Percentiles rank a stretch among this genome's conserved stretches.
These are phyloP conservation scores for Hemicentrotus pulcherrimus DNA, from an alignment of 35 echinoderm and acorn worm genomes.

Conservation along the genomic window DNA sequence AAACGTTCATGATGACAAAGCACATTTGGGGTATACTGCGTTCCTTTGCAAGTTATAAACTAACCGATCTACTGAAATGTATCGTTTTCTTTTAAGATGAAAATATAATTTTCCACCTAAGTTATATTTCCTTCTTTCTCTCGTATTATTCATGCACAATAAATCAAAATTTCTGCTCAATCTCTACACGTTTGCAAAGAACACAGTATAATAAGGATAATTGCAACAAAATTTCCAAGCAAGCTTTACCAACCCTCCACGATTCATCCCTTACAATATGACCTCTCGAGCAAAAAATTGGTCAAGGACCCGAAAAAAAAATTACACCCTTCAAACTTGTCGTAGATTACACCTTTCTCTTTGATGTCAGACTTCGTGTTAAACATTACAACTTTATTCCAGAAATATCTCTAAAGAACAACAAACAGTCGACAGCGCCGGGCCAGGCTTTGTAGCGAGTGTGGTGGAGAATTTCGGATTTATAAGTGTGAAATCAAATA, in stretches of 20 bases:
- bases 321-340: conserved; percentile 10
- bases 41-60: too few species aligned
- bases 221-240: neutral
- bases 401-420: neutral
- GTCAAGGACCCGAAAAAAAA: neutral
- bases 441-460: neutral
- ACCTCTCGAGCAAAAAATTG: conserved; percentile 9
- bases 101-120: too few species aligned
- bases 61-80: too few species aligned
- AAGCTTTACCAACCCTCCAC: neutral
- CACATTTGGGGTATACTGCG: too few species aligned
- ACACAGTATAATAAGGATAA: neutral
- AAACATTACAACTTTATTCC: neutral
- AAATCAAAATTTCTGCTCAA: neutral
- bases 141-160: neutral
- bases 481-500: neutral
- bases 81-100: too few species aligned
- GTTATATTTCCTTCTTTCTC: neutral
- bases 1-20: too few species aligned
- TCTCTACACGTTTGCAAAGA: neutral
- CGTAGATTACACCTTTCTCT: neutral
- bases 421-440: neutral
- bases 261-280: neutral
- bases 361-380: neutral
- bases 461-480: neutral